Conservation (phyloP, 2,113 vertebrate species). For the Hypomesus transpacificus region DNA sequence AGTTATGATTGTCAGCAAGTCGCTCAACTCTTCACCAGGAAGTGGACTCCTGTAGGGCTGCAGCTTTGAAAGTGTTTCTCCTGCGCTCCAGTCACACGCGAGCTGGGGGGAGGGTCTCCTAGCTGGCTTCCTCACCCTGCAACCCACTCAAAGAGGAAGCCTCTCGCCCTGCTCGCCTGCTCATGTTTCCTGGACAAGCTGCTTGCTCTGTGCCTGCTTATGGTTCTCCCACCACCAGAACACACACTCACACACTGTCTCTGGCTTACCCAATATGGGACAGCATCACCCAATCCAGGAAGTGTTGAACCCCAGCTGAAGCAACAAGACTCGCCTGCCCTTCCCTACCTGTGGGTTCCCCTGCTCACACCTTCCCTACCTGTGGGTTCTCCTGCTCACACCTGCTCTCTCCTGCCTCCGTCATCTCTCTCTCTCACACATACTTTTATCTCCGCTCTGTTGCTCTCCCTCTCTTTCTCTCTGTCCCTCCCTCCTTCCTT, state of each 20-base stretch:
- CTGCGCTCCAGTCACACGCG: not conserved
- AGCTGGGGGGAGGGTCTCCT: not conserved
- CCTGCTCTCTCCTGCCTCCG: conserved; percentile 1
- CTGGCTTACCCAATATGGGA: conserved; percentile 12
- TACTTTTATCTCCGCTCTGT: conserved; percentile 57
- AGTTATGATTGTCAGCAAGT: conserved; percentile 2
- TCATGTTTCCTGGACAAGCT: conserved; percentile 12
- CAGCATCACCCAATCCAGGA: conserved; percentile 50
- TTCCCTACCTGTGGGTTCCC: not conserved
- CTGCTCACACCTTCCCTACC: conserved; percentile 10
- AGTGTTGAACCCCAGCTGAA: conserved; percentile 45
- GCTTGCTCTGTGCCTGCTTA: conserved; percentile 14
- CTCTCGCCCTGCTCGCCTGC: conserved; percentile 18
- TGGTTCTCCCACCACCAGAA: conserved; percentile 8
- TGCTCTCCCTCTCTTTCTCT: conserved; percentile 37
- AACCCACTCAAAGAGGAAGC: conserved; percentile 26
- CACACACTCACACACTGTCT: not conserved
- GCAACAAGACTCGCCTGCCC: conserved; percentile 13
- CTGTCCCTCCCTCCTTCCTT: not conserved
- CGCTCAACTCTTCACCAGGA: conserved; percentile 33
- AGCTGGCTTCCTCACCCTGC: conserved; percentile 27
- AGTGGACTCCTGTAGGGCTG: conserved; percentile 30
- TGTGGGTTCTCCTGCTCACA: conserved; percentile 33
- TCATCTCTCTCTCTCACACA: not conserved
- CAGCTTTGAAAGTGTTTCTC: conserved; percentile 31